Conservation (phyloP, 2,113 vertebrate species). For the Grammomys surdaster region DNA sequence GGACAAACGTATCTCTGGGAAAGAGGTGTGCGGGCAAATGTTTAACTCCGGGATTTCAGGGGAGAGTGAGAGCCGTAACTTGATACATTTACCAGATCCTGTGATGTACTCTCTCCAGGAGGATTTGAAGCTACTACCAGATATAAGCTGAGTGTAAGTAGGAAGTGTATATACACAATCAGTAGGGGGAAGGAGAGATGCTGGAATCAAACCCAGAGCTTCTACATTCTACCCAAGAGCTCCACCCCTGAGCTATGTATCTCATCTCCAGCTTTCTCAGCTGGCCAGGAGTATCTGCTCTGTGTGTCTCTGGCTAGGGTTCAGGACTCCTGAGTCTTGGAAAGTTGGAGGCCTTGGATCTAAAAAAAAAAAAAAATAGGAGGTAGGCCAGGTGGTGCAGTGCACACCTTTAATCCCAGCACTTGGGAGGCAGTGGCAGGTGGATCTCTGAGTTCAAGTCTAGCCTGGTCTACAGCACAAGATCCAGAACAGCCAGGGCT, state of each 20-base stretch:
- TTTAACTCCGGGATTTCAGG: neutral
- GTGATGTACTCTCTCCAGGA: neutral
- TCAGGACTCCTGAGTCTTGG: neutral
- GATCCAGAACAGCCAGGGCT: neutral
- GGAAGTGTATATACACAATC: neutral
- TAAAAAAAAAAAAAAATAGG: neutral
- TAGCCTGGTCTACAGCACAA: neutral
- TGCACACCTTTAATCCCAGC: neutral
- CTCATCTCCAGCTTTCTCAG: neutral
- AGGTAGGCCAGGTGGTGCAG: neutral
- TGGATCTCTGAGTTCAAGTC: neutral
- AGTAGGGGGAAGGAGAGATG: neutral
- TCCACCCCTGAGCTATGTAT: neutral
- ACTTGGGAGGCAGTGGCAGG: neutral
- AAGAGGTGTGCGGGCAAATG: neutral
- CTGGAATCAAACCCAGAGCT: neutral
- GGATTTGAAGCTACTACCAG: neutral
- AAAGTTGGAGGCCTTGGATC: neutral
- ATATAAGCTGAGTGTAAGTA: neutral
- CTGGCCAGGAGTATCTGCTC: neutral
- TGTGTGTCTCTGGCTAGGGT: neutral
- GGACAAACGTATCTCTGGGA: neutral
- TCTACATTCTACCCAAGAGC: neutral
- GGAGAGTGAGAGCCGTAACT: neutral
- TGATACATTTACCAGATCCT: neutral